Base-by-base conservation (phyloP, 2,797 vertebrate genomes). In the Momotus momota region DNA sequence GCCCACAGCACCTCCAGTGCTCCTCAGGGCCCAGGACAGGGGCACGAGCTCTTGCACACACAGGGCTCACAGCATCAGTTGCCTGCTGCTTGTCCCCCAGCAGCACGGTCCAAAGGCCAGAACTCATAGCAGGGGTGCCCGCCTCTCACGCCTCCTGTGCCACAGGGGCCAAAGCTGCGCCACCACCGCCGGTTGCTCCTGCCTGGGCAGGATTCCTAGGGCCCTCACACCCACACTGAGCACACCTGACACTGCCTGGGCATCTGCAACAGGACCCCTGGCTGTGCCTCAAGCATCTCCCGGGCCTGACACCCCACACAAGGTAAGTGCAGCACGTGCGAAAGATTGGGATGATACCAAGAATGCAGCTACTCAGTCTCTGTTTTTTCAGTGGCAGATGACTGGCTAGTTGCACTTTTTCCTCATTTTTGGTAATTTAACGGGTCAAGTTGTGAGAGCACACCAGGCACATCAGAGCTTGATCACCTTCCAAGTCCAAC, bases 111-210 rank as follows among this genome's bases (percentile, higher is more conserved):
- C 1, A 0, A 61, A n/a, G 54, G 65, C 38, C 60, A 84, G 17
- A 0, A 0, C 7, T 26, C 8, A 6, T 1, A 14, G 70, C 21
- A 43, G 1, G 15, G 41, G 57, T 0, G 3, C 31, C 73, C 40
- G 75, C 43, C 19, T 46, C 69, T 40, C n/a, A 45, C 9, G 31
- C 11, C 33, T 29, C 48, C 19, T 8, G 35, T 12, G 31, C 22
- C 54, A 46, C 48, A 2, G 9, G 51, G 58, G 27, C 31, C 77
- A 49, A 45, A 65, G 54, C 38, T 1, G 1, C 8, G 57, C n/a
- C 46, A 38, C 3, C 58, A 29, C 33, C 2, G 9, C 43, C 51
- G 33, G n/a, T 40, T 62, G 49, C 60, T 49, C 61, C n/a, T 0
- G 4, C 17, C 13, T 9, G 6, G 7, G 41, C 22, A 22, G 52